phyloP scores from a whole-genome alignment of 2,113 vertebrate genomes.

The Peromyscus maniculatus region DNA sequence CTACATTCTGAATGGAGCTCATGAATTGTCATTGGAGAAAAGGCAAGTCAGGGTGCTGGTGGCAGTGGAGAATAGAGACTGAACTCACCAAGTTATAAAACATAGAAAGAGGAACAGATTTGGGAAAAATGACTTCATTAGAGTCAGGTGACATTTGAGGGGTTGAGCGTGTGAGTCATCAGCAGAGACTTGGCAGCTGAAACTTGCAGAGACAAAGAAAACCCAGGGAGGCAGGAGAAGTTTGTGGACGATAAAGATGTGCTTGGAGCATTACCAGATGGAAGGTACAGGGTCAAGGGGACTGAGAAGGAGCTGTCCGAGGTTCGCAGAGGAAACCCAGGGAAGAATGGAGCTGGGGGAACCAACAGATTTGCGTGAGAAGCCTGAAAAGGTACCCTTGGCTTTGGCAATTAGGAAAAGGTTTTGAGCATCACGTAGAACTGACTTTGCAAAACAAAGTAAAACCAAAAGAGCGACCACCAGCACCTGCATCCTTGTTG shows the following conservation, averaged over 20 bases:
- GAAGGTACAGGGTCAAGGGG: neutral
- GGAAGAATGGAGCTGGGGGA: neutral
- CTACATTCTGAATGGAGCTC: neutral
- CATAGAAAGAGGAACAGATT: neutral
- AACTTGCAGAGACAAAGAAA: neutral
- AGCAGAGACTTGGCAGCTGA: neutral
- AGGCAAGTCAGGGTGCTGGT: neutral
- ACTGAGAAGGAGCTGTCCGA: neutral
- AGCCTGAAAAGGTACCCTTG: neutral
- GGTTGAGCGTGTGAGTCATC: neutral
- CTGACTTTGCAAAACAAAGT: neutral
- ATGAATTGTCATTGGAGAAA: neutral
- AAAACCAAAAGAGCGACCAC: neutral
- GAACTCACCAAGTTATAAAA: neutral
- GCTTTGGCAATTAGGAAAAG: neutral
- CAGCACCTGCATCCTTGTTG: neutral
- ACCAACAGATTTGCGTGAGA: neutral
- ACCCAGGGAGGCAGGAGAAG: neutral
- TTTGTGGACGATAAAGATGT: neutral
- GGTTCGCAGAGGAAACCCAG: neutral
- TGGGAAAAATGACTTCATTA: neutral
- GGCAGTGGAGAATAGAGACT: neutral
- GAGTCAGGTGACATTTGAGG: neutral
- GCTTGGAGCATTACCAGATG: neutral
- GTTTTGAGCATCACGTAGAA: neutral